These are phyloP conservation scores for Drepana falcataria DNA, from an alignment of 2,888 invertebrate genomes.

Conservation along the genomic window DNA sequence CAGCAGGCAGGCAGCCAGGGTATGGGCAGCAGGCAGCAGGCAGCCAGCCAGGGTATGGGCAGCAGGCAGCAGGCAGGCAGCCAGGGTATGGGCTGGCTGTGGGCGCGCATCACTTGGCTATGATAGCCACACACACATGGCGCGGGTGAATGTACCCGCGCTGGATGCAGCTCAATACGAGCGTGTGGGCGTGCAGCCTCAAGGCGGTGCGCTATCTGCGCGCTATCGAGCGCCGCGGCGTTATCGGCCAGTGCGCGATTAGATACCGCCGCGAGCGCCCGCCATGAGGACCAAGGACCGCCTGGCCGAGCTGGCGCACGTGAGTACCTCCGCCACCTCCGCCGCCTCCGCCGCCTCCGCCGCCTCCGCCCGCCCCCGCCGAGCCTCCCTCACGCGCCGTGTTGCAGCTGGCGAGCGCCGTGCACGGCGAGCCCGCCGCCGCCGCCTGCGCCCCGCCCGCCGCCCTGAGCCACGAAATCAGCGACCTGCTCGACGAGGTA, in stretches of 20 bases:
- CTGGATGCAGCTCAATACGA: not conserved
- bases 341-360: not conserved
- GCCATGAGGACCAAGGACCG: slow-evolving; percentile 66
- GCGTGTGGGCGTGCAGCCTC: not conserved
- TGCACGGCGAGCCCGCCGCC: slow-evolving; percentile 41
- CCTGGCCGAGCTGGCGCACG: slow-evolving; percentile 59
- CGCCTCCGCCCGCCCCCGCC: not conserved
- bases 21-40: too few species aligned
- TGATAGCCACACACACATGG: too few species aligned
- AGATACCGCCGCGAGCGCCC: slow-evolving; percentile 56
- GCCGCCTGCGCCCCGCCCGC: slow-evolving; percentile 10
- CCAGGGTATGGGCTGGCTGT: too few species aligned
- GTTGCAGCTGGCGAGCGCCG: slow-evolving; percentile 30
- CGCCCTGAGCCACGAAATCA: slow-evolving; percentile 27
- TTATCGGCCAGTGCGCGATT: slow-evolving; percentile 52
- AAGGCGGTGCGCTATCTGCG: slow-evolving; percentile 6
- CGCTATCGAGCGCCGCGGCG: slow-evolving; percentile 25
- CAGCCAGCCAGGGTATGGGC: too few species aligned
- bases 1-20: too few species aligned
- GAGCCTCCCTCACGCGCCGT: not conserved
- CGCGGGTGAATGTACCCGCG: not conserved
- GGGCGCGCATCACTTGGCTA: too few species aligned
- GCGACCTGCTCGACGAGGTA: slow-evolving; percentile 52
- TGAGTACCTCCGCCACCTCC: slow-evolving; percentile 31
- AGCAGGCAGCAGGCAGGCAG: too few species aligned